A percentile compares a stretch with the other conserved stretches of the same genome.
Conservation (phyloP, 2,888 invertebrate species). For the Notodonta dromedarius region DNA sequence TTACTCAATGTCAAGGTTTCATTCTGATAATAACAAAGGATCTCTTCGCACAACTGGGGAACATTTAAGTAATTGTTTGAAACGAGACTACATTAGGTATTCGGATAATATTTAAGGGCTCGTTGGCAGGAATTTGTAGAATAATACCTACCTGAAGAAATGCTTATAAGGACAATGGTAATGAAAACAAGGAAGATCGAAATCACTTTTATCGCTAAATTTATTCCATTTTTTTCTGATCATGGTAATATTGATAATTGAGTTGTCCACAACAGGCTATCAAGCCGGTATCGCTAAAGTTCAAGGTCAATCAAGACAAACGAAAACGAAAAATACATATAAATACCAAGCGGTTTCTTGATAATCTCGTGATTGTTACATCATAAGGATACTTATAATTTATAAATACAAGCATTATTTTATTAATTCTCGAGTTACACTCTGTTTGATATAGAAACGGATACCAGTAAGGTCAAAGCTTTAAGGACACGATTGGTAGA, state of each 20-base stretch:
- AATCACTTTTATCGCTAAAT: too few relatives aligned
- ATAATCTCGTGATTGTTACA: not conserved
- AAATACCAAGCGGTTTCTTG: not conserved
- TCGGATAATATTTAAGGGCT: not conserved
- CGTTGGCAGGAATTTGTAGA: not conserved
- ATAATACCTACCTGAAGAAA: too few relatives aligned
- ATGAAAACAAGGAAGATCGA: too few relatives aligned
- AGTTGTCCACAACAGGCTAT: slow-evolving; percentile 6
- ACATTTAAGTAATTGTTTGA: slow-evolving; percentile 42
- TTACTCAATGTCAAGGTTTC: slow-evolving; percentile 63
- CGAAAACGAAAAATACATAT: not conserved
- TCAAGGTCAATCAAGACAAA: slow-evolving; percentile 8
- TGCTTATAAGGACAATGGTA: too few relatives aligned
- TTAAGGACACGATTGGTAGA: slow-evolving; percentile 3
- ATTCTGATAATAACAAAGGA: slow-evolving; percentile 50
- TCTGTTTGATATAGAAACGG: slow-evolving; percentile 2
- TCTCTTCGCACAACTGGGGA: slow-evolving; percentile 41
- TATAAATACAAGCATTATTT: too few relatives aligned
- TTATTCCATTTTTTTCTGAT: too few relatives aligned
- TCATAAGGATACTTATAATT: not conserved
- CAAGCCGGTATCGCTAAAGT: slow-evolving; percentile 5
- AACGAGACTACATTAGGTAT: slow-evolving; percentile 19
- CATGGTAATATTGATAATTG: not conserved
- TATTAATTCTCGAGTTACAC: too few relatives aligned
- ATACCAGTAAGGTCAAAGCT: slow-evolving; percentile 17